Percentiles rank a stretch among this genome's conserved stretches.
Evolutionary conservation across 2,113 vertebrate species (phyloP).

Genomic region (Triplophysa tibetana): DNA sequence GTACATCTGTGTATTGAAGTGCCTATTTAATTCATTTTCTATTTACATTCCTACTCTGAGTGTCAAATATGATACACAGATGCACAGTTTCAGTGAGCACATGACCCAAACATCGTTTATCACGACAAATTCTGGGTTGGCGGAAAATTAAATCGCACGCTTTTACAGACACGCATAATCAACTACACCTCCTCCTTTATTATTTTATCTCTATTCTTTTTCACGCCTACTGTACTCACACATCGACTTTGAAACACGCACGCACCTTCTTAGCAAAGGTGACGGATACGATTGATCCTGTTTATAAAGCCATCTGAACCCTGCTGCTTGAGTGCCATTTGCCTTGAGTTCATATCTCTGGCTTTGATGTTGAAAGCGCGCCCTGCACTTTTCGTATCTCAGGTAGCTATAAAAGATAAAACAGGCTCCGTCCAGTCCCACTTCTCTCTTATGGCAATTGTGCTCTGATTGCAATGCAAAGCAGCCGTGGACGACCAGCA

Average conservation of each 20-base stretch:
- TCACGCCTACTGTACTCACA: neutral
- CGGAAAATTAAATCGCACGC: neutral
- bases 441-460: conserved; percentile 27
- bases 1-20: too few species aligned
- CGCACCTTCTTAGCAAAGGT: neutral
- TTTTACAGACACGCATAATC: neutral
- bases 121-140: neutral
- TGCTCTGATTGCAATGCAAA: conserved; percentile 37
- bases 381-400: neutral
- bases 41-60: too few species aligned
- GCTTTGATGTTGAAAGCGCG: conserved; percentile 40
- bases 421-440: conserved; percentile 24
- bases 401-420: conserved; percentile 35
- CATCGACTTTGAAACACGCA: neutral
- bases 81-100: neutral
- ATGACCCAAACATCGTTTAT: neutral
- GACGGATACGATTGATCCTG: conserved; percentile 15
- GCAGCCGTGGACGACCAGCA: conserved; percentile 30
- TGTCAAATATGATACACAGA: neutral
- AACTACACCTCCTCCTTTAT: neutral
- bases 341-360: conserved; percentile 13
- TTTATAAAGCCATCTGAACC: conserved; percentile 23
- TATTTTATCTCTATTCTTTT: neutral
- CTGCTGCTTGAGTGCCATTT: conserved; percentile 24
- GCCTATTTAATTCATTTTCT: too few species aligned